phyloP scores from a whole-genome alignment of 2,113 vertebrate species.

The Porphyrio hochstetteri region DNA sequence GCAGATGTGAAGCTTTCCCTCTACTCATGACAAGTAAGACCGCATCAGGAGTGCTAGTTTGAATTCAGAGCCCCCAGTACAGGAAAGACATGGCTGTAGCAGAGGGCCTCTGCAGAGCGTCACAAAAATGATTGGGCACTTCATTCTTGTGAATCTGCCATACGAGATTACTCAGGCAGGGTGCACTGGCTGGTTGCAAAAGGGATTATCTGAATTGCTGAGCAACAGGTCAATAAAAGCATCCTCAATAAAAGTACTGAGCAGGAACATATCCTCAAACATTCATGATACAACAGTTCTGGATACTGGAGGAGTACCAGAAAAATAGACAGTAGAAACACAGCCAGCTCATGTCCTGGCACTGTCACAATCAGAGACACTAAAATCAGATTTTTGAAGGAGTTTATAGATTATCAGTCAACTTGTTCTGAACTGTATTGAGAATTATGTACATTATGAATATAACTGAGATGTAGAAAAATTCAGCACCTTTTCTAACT shows the following conservation, averaged over 20 bases:
- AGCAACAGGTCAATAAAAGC: not conserved
- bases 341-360: not conserved
- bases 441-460: not conserved
- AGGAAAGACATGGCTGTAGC: not conserved
- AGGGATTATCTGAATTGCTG: not conserved
- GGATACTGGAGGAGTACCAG: not conserved
- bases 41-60: not conserved
- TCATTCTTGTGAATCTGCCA: not conserved
- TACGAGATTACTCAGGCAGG: not conserved
- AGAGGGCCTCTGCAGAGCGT: not conserved
- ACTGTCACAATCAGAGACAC: not conserved
- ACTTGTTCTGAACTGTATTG: not conserved
- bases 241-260: not conserved
- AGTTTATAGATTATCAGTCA: not conserved
- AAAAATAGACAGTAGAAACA: not conserved
- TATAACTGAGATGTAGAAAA: not conserved
- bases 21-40: not conserved
- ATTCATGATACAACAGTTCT: not conserved
- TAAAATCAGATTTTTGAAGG: not conserved
- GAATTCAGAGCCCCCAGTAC: not conserved
- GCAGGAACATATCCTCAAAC: not conserved
- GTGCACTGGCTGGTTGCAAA: not conserved
- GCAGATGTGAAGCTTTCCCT: not conserved
- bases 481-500: not conserved
- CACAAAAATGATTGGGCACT: accelerated